phyloP scores from a whole-genome alignment of 2,797 vertebrate genomes.

The Sebastes jordani region DNA sequence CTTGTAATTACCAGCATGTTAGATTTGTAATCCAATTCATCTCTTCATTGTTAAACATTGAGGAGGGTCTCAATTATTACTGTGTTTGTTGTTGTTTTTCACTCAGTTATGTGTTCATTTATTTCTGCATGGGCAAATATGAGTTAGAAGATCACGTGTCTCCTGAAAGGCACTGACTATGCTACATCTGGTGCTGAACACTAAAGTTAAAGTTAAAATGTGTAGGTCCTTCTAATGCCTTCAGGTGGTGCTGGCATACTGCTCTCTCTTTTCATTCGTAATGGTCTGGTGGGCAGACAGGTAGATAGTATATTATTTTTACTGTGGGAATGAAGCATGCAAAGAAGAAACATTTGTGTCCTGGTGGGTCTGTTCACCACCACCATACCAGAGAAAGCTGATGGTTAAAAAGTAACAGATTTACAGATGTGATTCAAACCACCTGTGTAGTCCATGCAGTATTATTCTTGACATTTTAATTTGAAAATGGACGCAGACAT shows the following conservation, averaged over 20 bases:
- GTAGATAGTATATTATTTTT: constrained; percentile 13
- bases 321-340: constrained; percentile 23
- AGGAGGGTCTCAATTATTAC: neutral
- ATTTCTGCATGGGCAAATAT: neutral
- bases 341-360: constrained; percentile 33
- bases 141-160: neutral
- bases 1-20: neutral
- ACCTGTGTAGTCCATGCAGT: neutral
- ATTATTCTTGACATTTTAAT: constrained; percentile 2
- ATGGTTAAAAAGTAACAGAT: constrained; percentile 29
- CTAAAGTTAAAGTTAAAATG: neutral
- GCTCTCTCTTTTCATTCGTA: neutral
- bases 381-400: neutral
- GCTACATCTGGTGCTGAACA: neutral
- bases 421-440: constrained; percentile 20
- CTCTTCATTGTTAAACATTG: neutral
- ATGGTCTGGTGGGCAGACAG: constrained; percentile 21
- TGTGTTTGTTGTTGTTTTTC: neutral
- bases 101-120: neutral
- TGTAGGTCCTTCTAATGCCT: constrained; percentile 45
- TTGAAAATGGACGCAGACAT: neutral
- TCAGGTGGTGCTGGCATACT: constrained; percentile 64
- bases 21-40: neutral
- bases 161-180: neutral
- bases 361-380: constrained; percentile 12